Evolutionary conservation across 1,140 invertebrate species (phyloP), one percentile per base, ranked within the genome.

Genomic region (Adelges cooleyi): DNA sequence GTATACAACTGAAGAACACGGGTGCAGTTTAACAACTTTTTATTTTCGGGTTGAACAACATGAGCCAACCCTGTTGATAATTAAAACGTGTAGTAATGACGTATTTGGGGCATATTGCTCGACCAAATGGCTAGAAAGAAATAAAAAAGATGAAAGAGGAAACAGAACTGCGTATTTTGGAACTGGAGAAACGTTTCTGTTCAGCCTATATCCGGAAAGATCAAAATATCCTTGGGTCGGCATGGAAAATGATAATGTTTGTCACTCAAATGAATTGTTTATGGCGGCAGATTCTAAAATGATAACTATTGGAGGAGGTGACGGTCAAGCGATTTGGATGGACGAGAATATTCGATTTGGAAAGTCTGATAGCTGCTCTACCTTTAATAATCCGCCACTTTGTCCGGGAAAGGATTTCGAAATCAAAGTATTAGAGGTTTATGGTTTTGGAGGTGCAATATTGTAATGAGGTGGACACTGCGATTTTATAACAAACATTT

Each of bases 1-100:
- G n/a, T 98, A 94, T 74, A 95, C 94, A 11, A 94, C 93, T 1
- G 91, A 96, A 75, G 93, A 96, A 76, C 91, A 97, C 75, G 95
- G 94, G 65, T 95, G 90, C 75, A 93, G 90, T 50, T 76, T 97
- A 65, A 93, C 89, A 27, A 96, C 94, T 1, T 93, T 98, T 78
- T 97, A 92, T 74, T 86, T 88, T 53, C 79, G 89, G 66, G 87
- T 93, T 15, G 92, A 95, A 73, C 86, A 91, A 69, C 85, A 93
- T 71, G 91, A 94, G 74, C 91, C 92, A 9, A 95, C 91, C 17
- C 77, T 96, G 51, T 80, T 96, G 23, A 87, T 95, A 82, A 93
- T 95, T 70, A 95, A 95, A 78, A 94, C 92, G 49, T 89, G 86
- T 71, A 89, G 86, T 71, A 90, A 92, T 74, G 91, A 90, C 82